These are phyloP conservation scores for Dinomys branickii DNA, from an alignment of 2,113 vertebrate species.

Conservation along the genomic window DNA sequence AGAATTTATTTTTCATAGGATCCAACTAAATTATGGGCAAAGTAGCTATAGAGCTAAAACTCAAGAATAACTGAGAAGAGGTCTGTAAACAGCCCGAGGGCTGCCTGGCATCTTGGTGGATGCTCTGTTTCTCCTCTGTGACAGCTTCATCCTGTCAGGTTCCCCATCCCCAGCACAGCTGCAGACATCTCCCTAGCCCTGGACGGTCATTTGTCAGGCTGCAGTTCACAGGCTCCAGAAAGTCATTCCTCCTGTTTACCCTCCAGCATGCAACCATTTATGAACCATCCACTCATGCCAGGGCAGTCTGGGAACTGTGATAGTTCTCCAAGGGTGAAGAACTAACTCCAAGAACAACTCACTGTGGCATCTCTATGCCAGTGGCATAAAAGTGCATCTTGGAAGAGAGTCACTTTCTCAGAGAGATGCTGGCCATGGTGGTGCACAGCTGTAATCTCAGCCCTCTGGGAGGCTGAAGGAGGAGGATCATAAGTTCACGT, in stretches of 20 bases:
- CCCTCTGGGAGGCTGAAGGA: background rate
- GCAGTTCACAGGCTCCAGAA: background rate
- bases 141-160: background rate
- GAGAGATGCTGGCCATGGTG: background rate
- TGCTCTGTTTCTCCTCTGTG: background rate
- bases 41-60: background rate
- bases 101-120: background rate
- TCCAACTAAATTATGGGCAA: background rate
- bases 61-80: background rate
- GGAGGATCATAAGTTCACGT: background rate
- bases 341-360: background rate
- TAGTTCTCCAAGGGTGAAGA: background rate
- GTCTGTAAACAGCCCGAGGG: background rate
- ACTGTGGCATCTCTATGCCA: background rate
- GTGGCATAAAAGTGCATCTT: background rate
- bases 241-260: background rate
- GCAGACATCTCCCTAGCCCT: background rate
- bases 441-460: background rate
- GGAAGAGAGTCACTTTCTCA: background rate
- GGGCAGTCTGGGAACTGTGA: background rate
- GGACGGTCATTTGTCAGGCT: background rate
- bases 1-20: constrained; percentile 43
- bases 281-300: background rate
- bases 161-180: background rate
- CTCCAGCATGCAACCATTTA: background rate